Evolutionary conservation across 2,888 invertebrate species (phyloP), one percentile per base, ranked within the genome.

Genomic region (Schizaphis graminum): DNA sequence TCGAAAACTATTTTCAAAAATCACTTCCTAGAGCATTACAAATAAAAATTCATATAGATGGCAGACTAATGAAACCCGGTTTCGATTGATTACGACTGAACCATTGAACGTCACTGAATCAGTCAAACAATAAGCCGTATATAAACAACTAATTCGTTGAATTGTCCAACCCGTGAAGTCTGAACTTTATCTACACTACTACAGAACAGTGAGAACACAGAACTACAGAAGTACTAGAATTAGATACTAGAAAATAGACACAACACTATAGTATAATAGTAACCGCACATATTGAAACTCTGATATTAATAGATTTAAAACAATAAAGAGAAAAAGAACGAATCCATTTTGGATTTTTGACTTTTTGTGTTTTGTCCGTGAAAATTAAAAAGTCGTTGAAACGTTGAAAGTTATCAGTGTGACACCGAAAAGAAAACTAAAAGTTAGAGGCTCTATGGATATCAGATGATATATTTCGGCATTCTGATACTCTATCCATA

Each of bases 321-420:
- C 21, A 53, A 53, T 21, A 5, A 53, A 16, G 21, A 53, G 21
- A 5, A 21, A 61, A 53, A 5, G 21, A 53, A 53, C 53, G 4
- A 67, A 67, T n/a, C 16, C 16, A n/a, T n/a, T 16, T 67, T 67
- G n/a, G 13, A 67, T 67, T 67, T 67, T 67, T 16, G 67, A n/a
- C n/a, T 67, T 67, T 67, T 67, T n/a, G n/a, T n/a, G n/a, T 67
- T 67, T 67, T n/a, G n/a, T n/a, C 5, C 67, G 67, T n/a, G n/a
- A 67, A 67, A 67, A 67, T 7, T 28, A 61, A 61, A 61, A 61
- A 67, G n/a, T 67, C 67, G 67, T 67, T 67, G 67, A n/a, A 47
- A 47, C 67, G 67, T n/a, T 67, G 67, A n/a, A 67, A 67, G 67
- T 8, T n/a, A 10, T 84, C 86, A 86, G 86, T 86, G 86, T 86